A percentile compares a stretch with the other conserved stretches of the same genome.
Conservation (phyloP, 2,113 vertebrate genomes). For the Cervus canadensis region DNA sequence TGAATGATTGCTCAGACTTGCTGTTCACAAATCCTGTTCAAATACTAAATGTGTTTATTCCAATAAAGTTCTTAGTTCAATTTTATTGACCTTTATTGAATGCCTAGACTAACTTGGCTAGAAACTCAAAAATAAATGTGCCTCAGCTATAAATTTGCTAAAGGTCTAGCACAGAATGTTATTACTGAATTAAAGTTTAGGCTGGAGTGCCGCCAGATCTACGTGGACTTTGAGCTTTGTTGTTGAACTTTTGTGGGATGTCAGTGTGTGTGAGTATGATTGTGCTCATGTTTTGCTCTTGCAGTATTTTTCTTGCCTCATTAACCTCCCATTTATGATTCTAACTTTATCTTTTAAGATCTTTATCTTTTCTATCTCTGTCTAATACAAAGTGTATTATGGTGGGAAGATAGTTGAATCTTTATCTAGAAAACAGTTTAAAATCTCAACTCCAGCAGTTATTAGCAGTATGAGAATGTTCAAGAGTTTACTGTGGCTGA, state of each 20-base stretch:
- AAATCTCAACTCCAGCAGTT: not conserved
- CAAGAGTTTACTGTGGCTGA: not conserved
- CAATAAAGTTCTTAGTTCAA: not conserved
- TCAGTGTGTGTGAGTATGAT: not conserved
- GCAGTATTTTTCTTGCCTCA: not conserved
- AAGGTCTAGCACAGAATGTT: not conserved
- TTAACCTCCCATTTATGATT: not conserved
- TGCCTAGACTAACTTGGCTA: not conserved
- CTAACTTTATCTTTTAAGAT: not conserved
- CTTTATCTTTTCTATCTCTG: not conserved
- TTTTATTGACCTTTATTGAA: not conserved
- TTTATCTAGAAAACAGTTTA: not conserved
- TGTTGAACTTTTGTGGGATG: not conserved
- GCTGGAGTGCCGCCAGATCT: not conserved
- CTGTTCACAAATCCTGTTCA: not conserved
- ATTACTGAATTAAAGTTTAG: not conserved
- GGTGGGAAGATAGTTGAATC: not conserved
- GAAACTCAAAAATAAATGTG: not conserved
- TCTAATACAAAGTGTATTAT: not conserved
- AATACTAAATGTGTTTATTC: not conserved
- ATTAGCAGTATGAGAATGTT: not conserved
- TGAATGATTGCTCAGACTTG: not conserved
- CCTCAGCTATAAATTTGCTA: not conserved
- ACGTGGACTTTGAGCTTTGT: not conserved
- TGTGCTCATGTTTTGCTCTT: not conserved